These are phyloP conservation scores for Narcine bancroftii DNA, from an alignment of 2,113 vertebrate genomes.

Conservation along the genomic window DNA sequence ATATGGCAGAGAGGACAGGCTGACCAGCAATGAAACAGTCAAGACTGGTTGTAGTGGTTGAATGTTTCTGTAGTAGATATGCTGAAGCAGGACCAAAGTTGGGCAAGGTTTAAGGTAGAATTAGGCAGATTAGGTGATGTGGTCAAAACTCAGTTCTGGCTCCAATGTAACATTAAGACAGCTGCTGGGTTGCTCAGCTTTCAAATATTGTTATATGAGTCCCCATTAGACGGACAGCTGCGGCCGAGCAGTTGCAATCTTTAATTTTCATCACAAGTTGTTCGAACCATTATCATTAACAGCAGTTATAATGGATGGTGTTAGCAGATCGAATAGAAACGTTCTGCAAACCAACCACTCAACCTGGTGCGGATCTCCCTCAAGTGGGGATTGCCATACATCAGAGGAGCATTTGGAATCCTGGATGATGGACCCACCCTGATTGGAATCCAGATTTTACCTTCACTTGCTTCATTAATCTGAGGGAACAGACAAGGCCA, in stretches of 20 bases:
- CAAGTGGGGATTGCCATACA: too few species aligned
- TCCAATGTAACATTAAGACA: not conserved
- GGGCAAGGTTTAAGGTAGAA: not conserved
- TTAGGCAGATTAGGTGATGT: not conserved
- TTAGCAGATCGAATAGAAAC: too few species aligned
- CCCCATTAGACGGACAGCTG: not conserved
- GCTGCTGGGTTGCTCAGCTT: not conserved
- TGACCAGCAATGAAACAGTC: not conserved
- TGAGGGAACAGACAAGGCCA: too few species aligned
- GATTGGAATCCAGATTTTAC: too few species aligned
- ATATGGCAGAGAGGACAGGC: not conserved
- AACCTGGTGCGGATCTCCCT: too few species aligned
- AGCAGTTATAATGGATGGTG: too few species aligned
- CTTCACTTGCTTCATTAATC: too few species aligned
- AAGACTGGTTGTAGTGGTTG: not conserved
- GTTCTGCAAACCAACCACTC: too few species aligned
- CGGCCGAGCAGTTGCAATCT: not conserved
- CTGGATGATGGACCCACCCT: too few species aligned
- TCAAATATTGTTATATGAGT: not conserved
- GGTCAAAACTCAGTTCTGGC: not conserved
- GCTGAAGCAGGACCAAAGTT: not conserved
- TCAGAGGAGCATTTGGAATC: too few species aligned
- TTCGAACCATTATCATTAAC: not conserved
- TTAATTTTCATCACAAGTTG: not conserved
- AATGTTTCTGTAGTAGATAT: too few species aligned